These are phyloP conservation scores for Smittia aterrima DNA, from an alignment of 2,888 invertebrate genomes.

Conservation along the genomic window DNA sequence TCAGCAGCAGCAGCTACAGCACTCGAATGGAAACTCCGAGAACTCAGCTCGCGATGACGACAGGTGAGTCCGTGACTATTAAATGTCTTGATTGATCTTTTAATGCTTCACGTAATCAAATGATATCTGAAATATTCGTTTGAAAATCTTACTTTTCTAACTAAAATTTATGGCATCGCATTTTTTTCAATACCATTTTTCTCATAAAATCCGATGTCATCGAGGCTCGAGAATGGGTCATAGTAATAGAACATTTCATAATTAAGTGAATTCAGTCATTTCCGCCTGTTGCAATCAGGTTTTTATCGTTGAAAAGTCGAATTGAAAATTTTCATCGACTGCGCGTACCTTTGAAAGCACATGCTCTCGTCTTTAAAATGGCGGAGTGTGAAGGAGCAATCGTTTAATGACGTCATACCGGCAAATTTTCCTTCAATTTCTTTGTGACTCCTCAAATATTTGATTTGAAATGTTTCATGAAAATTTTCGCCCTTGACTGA, in stretches of 20 bases:
- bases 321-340: slow-evolving; percentile 33
- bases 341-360: slow-evolving; percentile 37
- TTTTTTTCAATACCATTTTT: slow-evolving; percentile 37
- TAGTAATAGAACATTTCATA: slow-evolving; percentile 5
- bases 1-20: slow-evolving; percentile 31
- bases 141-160: neutral
- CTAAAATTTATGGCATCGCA: slow-evolving; percentile 37
- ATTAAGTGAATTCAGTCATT: neutral
- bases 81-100: neutral
- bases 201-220: slow-evolving; percentile 37
- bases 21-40: slow-evolving; percentile 65
- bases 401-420: slow-evolving; percentile 4
- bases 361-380: slow-evolving; percentile 27
- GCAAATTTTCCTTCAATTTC: neutral
- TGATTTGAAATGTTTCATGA: neutral
- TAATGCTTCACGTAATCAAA: neutral
- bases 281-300: neutral
- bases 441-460: neutral
- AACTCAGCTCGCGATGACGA: slow-evolving; percentile 78
- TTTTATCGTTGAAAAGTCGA: slow-evolving; percentile 4
- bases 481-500: neutral
- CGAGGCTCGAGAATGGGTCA: neutral
- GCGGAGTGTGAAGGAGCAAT: neutral
- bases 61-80: slow-evolving; percentile 59
- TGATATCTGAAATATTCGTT: neutral